Base-by-base conservation (phyloP, 2,113 vertebrate genomes). In the Parus major region DNA sequence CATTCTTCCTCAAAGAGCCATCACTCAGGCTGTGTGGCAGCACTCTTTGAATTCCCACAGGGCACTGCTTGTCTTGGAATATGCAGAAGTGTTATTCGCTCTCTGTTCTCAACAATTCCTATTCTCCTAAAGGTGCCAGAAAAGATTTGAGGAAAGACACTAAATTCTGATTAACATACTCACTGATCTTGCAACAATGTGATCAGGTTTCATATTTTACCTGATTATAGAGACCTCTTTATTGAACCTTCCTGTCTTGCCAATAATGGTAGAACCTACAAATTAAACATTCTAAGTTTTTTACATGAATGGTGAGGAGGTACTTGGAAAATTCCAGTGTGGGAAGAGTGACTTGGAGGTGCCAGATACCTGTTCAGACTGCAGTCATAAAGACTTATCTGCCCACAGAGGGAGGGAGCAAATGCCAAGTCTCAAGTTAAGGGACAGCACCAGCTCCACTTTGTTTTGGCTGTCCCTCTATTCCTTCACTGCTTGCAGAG, bases 371-470 rank as follows among this genome's bases (percentile, higher is more conserved):
- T 68, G 6, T 41, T 71, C 29, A 42, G 36, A 31, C 28, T 52
- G 28, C 23, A 5, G 1, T 41, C 16, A 8, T 8, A 41, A n/a
- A 63, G 33, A 17, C 1, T 68, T n/a, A 4, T 0, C 36, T 68
- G 15, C 35, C 59, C 49, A 64, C 36, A 4, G 12, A 29, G 10
- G 15, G 18, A 65, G 18, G 19, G 19, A 47, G 35, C 2, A 73
- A 65, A 71, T 19, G 6, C 16, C 10, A 72, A 22, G 19, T 42
- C 49, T 10, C 13, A 28, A 15, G 18, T 25, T 57, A 18, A 83
- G 75, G 15, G 12, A 7, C 47, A 27, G 10, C 16, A 75, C 8
- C 14, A 78, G 7, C 11, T 39, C 49, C 21, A 11, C 22, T 49
- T 46, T 31, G 5, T 35, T 79, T 55, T 57, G n/a, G 5, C 41